A percentile compares a stretch with the other conserved stretches of the same genome.
Evolutionary conservation across 2,113 vertebrate genomes (phyloP).

Genomic region (Octodon degus): DNA sequence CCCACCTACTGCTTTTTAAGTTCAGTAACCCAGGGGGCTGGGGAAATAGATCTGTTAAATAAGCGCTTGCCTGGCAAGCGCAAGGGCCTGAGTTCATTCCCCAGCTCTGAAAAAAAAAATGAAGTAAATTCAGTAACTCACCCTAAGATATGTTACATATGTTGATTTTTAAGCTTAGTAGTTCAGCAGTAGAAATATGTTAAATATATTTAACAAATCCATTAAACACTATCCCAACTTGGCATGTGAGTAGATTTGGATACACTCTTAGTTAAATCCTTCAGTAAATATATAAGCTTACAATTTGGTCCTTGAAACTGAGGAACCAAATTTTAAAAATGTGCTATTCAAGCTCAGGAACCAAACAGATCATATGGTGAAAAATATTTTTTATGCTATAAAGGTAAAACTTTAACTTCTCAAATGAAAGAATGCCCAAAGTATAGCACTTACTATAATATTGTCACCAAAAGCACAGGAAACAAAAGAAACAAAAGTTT

Average conservation of each 20-base stretch:
- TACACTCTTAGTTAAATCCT: constrained; percentile 47
- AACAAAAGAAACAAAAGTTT: neutral
- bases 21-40: neutral
- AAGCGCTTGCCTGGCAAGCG: no score
- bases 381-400: neutral
- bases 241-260: neutral
- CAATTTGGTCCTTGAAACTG: constrained; percentile 5
- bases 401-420: neutral
- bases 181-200: constrained; percentile 10
- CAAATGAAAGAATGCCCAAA: neutral
- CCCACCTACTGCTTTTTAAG: neutral
- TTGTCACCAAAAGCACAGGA: neutral
- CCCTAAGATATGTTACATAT: neutral
- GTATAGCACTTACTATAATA: neutral
- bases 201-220: constrained; percentile 37
- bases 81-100: no score
- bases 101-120: no score
- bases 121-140: neutral
- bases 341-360: neutral
- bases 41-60: no score
- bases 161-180: neutral
- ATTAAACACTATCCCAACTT: constrained; percentile 38
- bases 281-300: constrained; percentile 17
- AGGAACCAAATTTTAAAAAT: neutral
- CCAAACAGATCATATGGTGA: constrained; percentile 17